Evolutionary conservation across 2,113 vertebrate genomes (phyloP).

Genomic region (Phaethornis superciliosus): DNA sequence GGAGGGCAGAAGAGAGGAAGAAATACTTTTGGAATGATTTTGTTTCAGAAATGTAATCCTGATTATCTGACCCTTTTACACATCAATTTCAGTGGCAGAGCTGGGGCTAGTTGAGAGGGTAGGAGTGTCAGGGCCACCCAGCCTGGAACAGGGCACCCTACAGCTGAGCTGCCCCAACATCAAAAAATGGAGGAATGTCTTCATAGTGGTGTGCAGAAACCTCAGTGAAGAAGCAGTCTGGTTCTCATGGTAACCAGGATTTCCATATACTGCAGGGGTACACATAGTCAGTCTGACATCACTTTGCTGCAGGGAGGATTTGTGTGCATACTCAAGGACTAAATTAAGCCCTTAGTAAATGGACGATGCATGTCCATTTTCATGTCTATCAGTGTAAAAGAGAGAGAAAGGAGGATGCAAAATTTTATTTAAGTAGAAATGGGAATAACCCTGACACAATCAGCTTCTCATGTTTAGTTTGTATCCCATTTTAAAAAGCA

Average conservation of each 20-base stretch:
- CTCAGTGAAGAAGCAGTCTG: conserved; percentile 26
- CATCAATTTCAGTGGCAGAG: neutral
- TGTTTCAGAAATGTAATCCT: neutral
- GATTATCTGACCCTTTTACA: neutral
- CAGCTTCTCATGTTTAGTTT: neutral
- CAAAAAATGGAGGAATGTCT: conserved; percentile 47
- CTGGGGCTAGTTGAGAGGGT: neutral
- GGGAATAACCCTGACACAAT: neutral
- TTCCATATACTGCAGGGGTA: conserved; percentile 62
- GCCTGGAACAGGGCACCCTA: neutral
- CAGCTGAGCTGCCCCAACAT: neutral
- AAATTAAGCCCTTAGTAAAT: conserved; percentile 44
- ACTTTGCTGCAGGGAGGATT: conserved; percentile 71
- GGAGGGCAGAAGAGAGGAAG: neutral
- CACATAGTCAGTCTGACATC: conserved; percentile 56
- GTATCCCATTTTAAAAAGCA: neutral
- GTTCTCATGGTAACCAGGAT: conserved; percentile 73
- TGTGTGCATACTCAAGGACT: conserved; percentile 37
- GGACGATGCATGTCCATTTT: neutral
- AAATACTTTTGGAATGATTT: neutral
- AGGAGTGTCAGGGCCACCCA: neutral
- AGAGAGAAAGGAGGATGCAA: neutral
- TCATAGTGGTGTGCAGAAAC: neutral
- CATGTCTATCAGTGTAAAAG: neutral
- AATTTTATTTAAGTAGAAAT: neutral